Evolutionary conservation across 2,888 invertebrate genomes (phyloP), one percentile per base, ranked within the genome.

Genomic region (Phyto melanocephala): DNA sequence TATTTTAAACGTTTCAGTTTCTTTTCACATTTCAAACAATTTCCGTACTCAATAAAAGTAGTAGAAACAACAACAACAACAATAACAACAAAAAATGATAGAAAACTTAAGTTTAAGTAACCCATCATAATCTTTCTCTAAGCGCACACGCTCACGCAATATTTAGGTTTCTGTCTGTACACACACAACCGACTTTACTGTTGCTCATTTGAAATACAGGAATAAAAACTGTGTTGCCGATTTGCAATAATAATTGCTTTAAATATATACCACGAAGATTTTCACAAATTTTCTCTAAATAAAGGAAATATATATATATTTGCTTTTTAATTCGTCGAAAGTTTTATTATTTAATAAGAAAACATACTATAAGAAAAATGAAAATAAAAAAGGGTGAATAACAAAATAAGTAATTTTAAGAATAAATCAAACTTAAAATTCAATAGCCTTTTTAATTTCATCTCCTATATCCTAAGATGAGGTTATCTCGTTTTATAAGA

Each of bases 121-220:
- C 11, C 35, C 45, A 47, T 56, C 22, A 60, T 24, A 28, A 56
- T 20, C 42, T 42, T 67, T 50, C 56, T 58, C 40, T 40, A 13
- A 63, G n/a, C n/a, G 72, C 81, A 77, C 77, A 77, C 77, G 62
- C 81, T 81, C 81, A 72, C 67, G 62, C 77, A 81, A 81, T 47
- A 65, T 33, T 35, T 37, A 22, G 7, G 6, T 1, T 28, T 42
- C 5, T 52, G 35, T n/a, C n/a, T n/a, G n/a, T 35, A 50, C 0
- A 28, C 22, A 65, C 65, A 22, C 17, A 7, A 40, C 28, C 35
- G 8, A n/a, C 15, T 8, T 13, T 58, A 70, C 54, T 80, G 75
- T 71, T 80, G 63, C 50, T 75, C 75, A 56, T 70, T 63, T 63
- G n/a, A n/a, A 33, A 35, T 35, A 33, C 22, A 35, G 40, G 35